A percentile compares a stretch with the other conserved stretches of the same genome.
Conservation (phyloP, 64 coral and sea anemone genomes). For the Pocillopora damicornis region DNA sequence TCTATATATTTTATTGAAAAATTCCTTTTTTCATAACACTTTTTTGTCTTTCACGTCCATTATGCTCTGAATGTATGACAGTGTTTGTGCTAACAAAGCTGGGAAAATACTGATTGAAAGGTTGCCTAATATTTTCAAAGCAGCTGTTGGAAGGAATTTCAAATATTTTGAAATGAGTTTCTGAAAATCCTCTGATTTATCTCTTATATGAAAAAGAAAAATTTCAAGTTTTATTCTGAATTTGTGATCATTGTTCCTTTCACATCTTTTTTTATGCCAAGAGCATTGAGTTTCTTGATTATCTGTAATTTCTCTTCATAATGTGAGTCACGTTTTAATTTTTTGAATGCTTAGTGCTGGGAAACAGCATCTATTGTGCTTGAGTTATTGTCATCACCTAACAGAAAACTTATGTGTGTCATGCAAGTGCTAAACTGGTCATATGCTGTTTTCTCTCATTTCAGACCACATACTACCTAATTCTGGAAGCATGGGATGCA, state of each 20-base stretch:
- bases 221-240: background rate
- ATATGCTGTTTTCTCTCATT: constrained; percentile 11
- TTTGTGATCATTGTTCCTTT: background rate
- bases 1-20: background rate
- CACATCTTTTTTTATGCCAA: background rate
- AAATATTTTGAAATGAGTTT: background rate
- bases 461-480: constrained; percentile 79
- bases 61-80: background rate
- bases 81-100: background rate
- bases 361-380: background rate
- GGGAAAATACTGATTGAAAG: background rate
- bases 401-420: background rate
- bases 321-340: background rate
- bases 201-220: background rate
- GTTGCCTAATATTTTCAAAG: constrained; percentile 8
- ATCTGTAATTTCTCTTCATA: background rate
- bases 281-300: background rate
- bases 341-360: background rate
- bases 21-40: background rate
- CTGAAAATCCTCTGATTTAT: background rate
- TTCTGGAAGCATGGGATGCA: constrained; percentile 67
- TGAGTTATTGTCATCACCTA: background rate
- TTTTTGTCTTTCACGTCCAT: background rate
- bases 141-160: constrained; percentile 30
- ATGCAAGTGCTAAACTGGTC: background rate